Base-by-base conservation (phyloP, 2,113 vertebrate genomes). In the Baryphthengus martii region DNA sequence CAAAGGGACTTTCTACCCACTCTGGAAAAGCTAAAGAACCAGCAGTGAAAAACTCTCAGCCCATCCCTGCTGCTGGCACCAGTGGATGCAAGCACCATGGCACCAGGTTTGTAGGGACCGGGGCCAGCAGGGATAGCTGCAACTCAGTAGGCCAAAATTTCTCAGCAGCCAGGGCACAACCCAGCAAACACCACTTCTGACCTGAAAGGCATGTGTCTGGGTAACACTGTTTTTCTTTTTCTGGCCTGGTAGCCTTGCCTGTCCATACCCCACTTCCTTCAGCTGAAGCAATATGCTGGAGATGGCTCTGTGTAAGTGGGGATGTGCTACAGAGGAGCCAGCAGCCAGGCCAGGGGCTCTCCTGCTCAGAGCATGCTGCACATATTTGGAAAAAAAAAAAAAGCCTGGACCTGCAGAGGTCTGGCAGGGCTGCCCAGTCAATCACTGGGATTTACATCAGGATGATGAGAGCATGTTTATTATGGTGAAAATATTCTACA, bases 321-420 rank as follows among this genome's bases (percentile, higher is more conserved):
- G 19, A 29, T 28, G 56, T 11, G 55, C 56, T 59, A 28, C 0
- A 1, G 50, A 33, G 33, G 16, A 56, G 35, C 9, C 59, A 37
- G 40, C 26, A 61, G 58, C 12, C 1, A 4, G 37, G n/a, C 29
- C 0, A 0, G 71, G 37, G 55, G 16, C 66, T 91, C 0, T 0
- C 29, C 40, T 61, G 62, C 58, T 68, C 2, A 1, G 72, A 70
- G 55, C 13, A 7, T 0, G 1, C 49, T 49, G 50, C 80, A 21
- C 0, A 0, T 79, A n/a, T 56, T 37, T 79, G 40, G 82, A 70
- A 67, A 42, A 78, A 58, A 24, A 40, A 82, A 70, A 67, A 42
- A 78, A 58, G 21, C 20, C 33, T 3, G 8, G 63, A 37, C 29
- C 50, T 39, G 24, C 39, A 11, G 76, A 39, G 90, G 37, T 44